phyloP scores from a whole-genome alignment of 2,797 vertebrate genomes.

The Dallia pectoralis region DNA sequence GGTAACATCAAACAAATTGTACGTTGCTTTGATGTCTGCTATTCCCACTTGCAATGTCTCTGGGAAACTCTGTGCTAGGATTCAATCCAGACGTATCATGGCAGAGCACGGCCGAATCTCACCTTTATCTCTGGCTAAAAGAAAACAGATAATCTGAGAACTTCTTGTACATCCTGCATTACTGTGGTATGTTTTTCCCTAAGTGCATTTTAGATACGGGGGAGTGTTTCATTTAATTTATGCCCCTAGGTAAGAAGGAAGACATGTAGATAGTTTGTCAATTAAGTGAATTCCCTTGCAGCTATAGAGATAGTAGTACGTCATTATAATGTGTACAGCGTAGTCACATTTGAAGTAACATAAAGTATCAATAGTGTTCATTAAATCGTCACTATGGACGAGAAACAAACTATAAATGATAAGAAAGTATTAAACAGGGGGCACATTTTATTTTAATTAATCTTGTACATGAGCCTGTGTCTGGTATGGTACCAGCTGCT shows the following conservation, averaged over 20 bases:
- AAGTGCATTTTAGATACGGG: background rate
- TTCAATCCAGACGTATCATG: constrained; percentile 5
- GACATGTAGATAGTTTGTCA: background rate
- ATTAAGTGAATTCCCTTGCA: background rate
- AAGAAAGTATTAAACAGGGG: background rate
- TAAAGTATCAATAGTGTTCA: background rate
- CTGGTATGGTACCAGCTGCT: background rate
- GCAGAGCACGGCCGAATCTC: background rate
- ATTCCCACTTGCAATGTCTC: background rate
- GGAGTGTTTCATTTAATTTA: background rate
- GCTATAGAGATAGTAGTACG: background rate
- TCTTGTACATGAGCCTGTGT: background rate
- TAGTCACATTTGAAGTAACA: background rate
- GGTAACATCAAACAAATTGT: constrained; percentile 38
- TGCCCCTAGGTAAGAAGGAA: background rate
- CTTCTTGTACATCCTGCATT: constrained; percentile 2
- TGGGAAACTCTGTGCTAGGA: constrained; percentile 12
- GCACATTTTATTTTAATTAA: background rate
- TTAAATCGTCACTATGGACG: background rate
- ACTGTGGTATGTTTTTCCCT: background rate
- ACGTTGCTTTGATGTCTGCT: constrained; percentile 28
- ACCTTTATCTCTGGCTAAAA: background rate
- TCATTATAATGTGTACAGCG: background rate
- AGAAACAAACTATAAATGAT: background rate
- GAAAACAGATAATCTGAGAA: background rate